These are phyloP conservation scores for Drosophila sp. DNA, from an alignment of 1,140 invertebrate species.

Conservation along the genomic window DNA sequence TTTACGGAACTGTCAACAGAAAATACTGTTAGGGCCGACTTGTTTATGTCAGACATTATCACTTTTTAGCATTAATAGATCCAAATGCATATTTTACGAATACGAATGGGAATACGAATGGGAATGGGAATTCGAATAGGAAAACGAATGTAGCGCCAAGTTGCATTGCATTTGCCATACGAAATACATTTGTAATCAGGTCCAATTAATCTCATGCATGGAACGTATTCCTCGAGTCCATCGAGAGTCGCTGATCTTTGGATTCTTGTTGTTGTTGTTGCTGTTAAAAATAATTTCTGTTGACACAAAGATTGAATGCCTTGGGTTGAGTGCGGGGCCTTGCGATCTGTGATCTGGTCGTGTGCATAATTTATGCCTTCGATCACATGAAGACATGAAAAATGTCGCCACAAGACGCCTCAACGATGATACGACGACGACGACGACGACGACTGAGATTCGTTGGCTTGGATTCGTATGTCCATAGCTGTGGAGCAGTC, in stretches of 20 bases:
- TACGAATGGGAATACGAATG: conserved; percentile 22
- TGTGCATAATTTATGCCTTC: conserved; percentile 80
- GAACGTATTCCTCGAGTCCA: conserved; percentile 31
- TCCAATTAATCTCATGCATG: conserved; percentile 67
- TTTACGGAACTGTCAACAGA: conserved; percentile 3
- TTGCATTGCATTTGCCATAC: conserved; percentile 61
- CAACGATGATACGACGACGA: conserved; percentile 75
- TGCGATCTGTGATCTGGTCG: conserved; percentile 47
- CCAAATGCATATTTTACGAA: conserved; percentile 81
- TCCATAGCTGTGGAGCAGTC: conserved; percentile 55
- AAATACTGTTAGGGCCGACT: conserved; percentile 26
- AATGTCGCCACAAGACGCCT: conserved; percentile 78
- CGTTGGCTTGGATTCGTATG: conserved; percentile 48
- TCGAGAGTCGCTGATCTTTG: conserved; percentile 26
- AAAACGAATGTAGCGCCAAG: conserved; percentile 32
- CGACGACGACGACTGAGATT: conserved; percentile 34
- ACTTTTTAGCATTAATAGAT: conserved; percentile 73
- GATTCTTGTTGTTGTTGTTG: conserved; percentile 69
- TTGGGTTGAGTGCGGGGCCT: conserved; percentile 5
- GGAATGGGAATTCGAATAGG: conserved; percentile 1
- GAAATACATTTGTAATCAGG: conserved; percentile 79
- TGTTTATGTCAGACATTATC: conserved; percentile 69
- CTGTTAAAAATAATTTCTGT: conserved; percentile 83
- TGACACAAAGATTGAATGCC: conserved; percentile 82
- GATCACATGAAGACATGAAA: conserved; percentile 82